A percentile compares a stretch with the other conserved stretches of the same genome.
phyloP scores from a whole-genome alignment of 1,140 invertebrate genomes.

The Vollenhovia emeryi region DNA sequence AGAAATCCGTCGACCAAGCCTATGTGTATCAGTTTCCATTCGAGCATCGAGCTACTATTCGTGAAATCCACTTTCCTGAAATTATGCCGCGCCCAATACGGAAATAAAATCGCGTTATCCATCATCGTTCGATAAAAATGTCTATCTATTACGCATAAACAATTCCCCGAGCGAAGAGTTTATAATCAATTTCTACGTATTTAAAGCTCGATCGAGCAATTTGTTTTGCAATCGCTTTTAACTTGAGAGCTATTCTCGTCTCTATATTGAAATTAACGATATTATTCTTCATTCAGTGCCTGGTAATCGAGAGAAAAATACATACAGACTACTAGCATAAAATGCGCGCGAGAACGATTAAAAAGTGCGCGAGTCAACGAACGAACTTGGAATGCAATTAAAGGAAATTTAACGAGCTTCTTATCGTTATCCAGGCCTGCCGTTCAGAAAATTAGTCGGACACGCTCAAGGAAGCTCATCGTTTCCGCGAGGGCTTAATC shows the following conservation, averaged over 20 bases:
- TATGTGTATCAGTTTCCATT: constrained; percentile 46
- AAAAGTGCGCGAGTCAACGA: constrained; percentile 46
- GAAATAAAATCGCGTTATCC: constrained; percentile 11
- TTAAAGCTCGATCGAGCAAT: not conserved
- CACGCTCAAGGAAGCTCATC: constrained; percentile 73
- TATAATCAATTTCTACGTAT: not conserved
- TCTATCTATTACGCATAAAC: not conserved
- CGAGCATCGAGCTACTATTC: not conserved
- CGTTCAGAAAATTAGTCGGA: constrained; percentile 72
- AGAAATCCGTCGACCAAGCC: constrained; percentile 54
- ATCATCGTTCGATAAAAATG: constrained; percentile 5
- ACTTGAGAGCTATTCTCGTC: not conserved
- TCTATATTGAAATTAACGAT: not conserved
- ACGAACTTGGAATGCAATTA: constrained; percentile 62
- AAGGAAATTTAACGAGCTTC: constrained; percentile 67
- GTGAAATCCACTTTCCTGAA: constrained; percentile 52
- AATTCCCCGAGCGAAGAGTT: not conserved
- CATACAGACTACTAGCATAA: not conserved
- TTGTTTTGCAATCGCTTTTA: not conserved
- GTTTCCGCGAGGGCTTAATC: constrained; percentile 69
- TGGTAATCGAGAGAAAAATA: not conserved
- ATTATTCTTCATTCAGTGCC: not conserved
- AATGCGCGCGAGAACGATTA: constrained; percentile 15
- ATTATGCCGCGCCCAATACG: constrained; percentile 45
- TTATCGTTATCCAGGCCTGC: constrained; percentile 59